These are phyloP conservation scores for Darevskia mixta DNA, from an alignment of 2,797 vertebrate species.

Conservation along the genomic window DNA sequence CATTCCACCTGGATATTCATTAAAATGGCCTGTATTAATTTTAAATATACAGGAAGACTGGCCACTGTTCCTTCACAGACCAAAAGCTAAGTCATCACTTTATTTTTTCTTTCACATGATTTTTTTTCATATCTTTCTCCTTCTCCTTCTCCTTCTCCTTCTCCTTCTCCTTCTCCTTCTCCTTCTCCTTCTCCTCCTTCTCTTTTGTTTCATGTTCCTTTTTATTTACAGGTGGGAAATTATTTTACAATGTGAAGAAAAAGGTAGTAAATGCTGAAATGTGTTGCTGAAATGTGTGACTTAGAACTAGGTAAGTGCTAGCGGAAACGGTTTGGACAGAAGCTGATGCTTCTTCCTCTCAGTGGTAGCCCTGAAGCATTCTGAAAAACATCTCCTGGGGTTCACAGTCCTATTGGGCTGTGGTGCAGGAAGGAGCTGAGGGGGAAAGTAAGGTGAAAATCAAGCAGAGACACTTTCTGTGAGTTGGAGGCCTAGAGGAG, in stretches of 20 bases:
- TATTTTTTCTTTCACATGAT: not conserved
- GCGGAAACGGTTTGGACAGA: too few species aligned
- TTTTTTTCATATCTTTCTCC: conserved; percentile 46
- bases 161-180: not conserved
- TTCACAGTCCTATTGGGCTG: too few species aligned
- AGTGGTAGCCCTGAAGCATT: too few species aligned
- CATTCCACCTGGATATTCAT: conserved; percentile 40
- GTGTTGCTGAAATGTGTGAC: not conserved
- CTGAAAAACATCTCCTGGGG: too few species aligned
- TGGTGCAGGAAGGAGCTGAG: too few species aligned
- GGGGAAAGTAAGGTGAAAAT: too few species aligned
- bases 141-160: not conserved
- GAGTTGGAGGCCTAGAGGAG: too few species aligned
- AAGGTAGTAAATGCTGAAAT: not conserved
- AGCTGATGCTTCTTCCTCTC: too few species aligned
- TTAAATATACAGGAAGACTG: conserved; percentile 50
- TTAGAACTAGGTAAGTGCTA: too few species aligned
- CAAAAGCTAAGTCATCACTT: conserved; percentile 47
- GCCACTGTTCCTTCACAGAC: conserved; percentile 59
- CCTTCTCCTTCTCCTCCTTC: not conserved
- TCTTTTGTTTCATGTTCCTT: not conserved
- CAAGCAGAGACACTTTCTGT: too few species aligned
- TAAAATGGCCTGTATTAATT: conserved; percentile 54
- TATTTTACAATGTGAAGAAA: not conserved
- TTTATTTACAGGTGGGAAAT: conserved; percentile 65